phyloP scores from a whole-genome alignment of 2,113 vertebrate species.

The Ptilonorhynchus violaceus region DNA sequence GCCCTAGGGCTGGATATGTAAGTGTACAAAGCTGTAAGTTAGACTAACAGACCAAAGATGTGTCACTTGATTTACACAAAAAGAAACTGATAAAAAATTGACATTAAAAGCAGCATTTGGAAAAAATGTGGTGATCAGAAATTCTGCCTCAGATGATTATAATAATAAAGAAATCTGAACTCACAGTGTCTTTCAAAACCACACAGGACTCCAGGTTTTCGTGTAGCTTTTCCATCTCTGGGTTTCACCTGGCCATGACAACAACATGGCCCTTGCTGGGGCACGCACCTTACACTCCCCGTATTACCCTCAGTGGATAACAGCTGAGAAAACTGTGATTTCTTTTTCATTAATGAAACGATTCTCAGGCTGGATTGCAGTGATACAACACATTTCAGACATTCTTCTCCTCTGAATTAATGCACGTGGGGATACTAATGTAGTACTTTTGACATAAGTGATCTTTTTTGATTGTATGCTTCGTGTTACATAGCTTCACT shows the following conservation, averaged over 20 bases:
- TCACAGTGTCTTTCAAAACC: background rate
- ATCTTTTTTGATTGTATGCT: background rate
- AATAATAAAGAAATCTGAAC: background rate
- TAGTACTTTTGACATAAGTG: background rate
- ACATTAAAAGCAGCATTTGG: background rate
- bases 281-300: background rate
- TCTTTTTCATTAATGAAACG: background rate
- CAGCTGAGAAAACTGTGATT: background rate
- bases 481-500: background rate
- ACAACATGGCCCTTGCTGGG: background rate
- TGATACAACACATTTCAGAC: conserved; percentile 14
- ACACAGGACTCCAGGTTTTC: background rate
- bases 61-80: background rate
- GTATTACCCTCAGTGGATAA: background rate
- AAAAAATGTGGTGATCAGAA: background rate
- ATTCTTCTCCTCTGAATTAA: conserved; percentile 46
- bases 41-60: background rate
- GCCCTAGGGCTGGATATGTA: background rate
- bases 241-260: background rate
- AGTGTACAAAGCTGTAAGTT: background rate
- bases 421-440: conserved; percentile 7
- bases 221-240: background rate
- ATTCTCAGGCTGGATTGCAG: background rate
- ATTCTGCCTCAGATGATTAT: background rate
- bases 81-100: background rate